Percentiles rank a stretch among this genome's conserved stretches.
Evolutionary conservation across 2,113 vertebrate species (phyloP).

Genomic region (Dicrurus megarhynchus): DNA sequence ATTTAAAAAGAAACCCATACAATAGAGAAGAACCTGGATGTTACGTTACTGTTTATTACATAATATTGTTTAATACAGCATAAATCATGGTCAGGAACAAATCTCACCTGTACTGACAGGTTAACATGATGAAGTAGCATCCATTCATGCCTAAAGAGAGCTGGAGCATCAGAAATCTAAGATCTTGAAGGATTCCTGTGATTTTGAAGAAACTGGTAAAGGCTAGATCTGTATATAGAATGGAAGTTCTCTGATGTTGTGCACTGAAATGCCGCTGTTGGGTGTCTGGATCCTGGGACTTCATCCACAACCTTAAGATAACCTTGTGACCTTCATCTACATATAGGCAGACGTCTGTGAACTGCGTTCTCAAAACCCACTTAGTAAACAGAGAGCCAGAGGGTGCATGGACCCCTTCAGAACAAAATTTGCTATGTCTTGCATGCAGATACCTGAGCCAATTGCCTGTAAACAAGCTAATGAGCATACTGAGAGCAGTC

Average conservation of each 20-base stretch:
- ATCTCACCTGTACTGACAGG: neutral
- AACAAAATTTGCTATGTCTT: neutral
- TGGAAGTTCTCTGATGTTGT: fast-evolving
- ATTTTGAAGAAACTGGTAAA: neutral
- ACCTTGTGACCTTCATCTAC: neutral
- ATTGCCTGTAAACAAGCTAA: neutral
- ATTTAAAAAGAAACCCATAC: neutral
- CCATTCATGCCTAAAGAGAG: neutral
- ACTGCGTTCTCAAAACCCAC: neutral
- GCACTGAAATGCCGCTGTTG: neutral
- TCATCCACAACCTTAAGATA: neutral
- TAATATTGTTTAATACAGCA: neutral
- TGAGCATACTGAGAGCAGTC: neutral
- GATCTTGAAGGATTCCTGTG: neutral
- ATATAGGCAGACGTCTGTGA: neutral
- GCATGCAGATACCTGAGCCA: neutral
- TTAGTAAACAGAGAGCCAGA: neutral
- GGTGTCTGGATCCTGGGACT: neutral
- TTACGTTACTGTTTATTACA: neutral
- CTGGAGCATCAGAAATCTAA: neutral
- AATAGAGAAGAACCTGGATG: neutral
- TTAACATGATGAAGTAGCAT: neutral
- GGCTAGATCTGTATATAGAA: neutral
- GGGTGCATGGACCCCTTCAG: neutral
- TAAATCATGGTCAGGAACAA: neutral